Evolutionary conservation across 2,113 vertebrate species (phyloP).

Genomic region (Propithecus coquereli): DNA sequence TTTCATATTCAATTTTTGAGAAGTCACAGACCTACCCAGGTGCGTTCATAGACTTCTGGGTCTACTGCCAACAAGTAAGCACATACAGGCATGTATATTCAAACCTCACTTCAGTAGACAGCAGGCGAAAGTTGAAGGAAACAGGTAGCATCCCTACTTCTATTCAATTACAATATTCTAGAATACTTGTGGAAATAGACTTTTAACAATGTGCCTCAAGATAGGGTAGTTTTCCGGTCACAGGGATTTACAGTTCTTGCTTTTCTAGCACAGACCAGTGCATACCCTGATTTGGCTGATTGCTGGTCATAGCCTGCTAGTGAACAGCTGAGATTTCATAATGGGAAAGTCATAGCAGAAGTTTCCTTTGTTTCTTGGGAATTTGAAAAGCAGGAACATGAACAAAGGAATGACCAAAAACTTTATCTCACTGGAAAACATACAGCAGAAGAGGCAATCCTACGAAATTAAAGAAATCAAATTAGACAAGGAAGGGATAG

Average conservation of each 20-base stretch:
- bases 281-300: neutral
- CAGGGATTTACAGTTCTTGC: neutral
- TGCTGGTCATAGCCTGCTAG: neutral
- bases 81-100: neutral
- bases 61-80: neutral
- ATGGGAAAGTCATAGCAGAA: neutral
- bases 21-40: neutral
- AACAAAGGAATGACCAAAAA: neutral
- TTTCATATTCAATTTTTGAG: neutral
- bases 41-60: neutral
- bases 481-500: neutral
- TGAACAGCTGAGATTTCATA: neutral
- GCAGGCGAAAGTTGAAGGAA: neutral
- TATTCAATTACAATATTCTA: neutral
- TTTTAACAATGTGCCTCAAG: neutral
- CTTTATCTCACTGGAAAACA: constrained; percentile 3
- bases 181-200: neutral
- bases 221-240: neutral
- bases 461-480: constrained; percentile 25
- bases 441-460: neutral
- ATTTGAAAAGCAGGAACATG: neutral
- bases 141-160: neutral
- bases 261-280: neutral
- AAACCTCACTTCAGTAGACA: neutral
- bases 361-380: neutral